Evolutionary conservation across 2,888 invertebrate genomes (phyloP), one percentile per base, ranked within the genome.

Genomic region (Athalia rosae): DNA sequence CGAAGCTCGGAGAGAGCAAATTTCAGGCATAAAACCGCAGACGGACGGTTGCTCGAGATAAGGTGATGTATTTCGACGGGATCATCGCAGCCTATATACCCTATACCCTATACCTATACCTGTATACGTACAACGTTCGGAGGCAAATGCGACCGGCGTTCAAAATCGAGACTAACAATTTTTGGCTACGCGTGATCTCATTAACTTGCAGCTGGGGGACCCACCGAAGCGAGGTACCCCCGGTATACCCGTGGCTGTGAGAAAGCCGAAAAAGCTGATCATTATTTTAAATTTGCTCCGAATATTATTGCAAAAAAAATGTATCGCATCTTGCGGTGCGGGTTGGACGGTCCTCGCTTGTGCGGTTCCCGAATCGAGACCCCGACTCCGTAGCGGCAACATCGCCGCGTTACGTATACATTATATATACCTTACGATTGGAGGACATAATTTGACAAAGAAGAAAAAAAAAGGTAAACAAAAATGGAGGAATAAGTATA

Each of bases 111-210:
- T 58, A 71, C 71, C n/a, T 58, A 53, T 64, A 64, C 64, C 64
- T 47, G 15, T 11, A 56, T 8, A 66, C 8, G 50, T n/a, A 61
- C 58, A 62, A 59, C 47, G 41, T 59, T 47, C 59, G 9, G 61
- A 47, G 3, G 61, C 8, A 13, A 58, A 41, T 59, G 61, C 47
- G 43, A 74, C 43, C 28, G 58, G 13, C 71, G 61, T 11, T 41
- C 48, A 86, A 88, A 88, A 88, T 87, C 85, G 83, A 85, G 87
- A 81, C 86, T 85, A 84, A 87, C 88, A 89, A 89, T 89, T 89
- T 89, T 89, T 86, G 88, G 87, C 87, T 89, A 89, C 87, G 88
- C 88, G 88, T 89, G 89, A 89, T 89, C 88, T 89, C 89, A 89
- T 88, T 89, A 89, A 88, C 87, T 87, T 82, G 81, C 82, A 79